Conservation (phyloP, 2,888 invertebrate genomes). For the Apamea sordens region DNA sequence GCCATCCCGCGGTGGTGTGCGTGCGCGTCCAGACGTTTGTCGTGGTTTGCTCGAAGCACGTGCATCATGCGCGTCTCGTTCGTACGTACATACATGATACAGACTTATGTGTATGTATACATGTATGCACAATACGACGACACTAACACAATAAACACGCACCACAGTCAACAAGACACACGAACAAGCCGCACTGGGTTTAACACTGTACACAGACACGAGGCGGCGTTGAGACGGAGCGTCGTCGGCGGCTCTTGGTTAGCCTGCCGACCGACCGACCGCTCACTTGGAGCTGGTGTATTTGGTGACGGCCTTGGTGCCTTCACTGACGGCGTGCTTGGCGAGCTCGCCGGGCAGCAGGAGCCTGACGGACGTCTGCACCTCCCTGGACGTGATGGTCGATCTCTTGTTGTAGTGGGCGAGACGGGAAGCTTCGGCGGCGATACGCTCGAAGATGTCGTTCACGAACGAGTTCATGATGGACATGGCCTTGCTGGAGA, state of each 20-base stretch:
- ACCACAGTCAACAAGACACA: conserved; percentile 14
- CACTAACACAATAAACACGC: conserved; percentile 14
- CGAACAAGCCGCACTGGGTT: conserved; percentile 12
- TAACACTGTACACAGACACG: conserved; percentile 13
- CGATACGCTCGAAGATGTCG: conserved; percentile 93
- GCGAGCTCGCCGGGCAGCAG: conserved; percentile 93
- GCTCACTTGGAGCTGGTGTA: conserved; percentile 86
- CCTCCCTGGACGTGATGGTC: conserved; percentile 92
- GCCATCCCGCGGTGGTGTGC: conserved; percentile 6
- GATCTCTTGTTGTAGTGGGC: conserved; percentile 92
- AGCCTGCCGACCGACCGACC: conserved; percentile 12
- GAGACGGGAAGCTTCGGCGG: conserved; percentile 91
- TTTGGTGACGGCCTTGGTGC: conserved; percentile 92
- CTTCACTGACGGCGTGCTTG: conserved; percentile 92
- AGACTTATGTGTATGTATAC: not conserved
- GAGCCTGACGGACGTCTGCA: conserved; percentile 92
- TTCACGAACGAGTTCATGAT: conserved; percentile 94
- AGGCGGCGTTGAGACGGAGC: conserved; percentile 5
- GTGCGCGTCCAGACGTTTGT: conserved; percentile 11
- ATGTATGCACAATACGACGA: conserved; percentile 11
- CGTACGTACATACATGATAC: not conserved
- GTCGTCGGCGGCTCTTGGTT: conserved; percentile 7
- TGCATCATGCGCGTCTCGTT: conserved; percentile 9
- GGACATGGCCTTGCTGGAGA: conserved; percentile 78
- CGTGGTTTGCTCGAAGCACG: conserved; percentile 3